Evolutionary conservation across 2,888 invertebrate genomes (phyloP).

Genomic region (Clusia tigrina): DNA sequence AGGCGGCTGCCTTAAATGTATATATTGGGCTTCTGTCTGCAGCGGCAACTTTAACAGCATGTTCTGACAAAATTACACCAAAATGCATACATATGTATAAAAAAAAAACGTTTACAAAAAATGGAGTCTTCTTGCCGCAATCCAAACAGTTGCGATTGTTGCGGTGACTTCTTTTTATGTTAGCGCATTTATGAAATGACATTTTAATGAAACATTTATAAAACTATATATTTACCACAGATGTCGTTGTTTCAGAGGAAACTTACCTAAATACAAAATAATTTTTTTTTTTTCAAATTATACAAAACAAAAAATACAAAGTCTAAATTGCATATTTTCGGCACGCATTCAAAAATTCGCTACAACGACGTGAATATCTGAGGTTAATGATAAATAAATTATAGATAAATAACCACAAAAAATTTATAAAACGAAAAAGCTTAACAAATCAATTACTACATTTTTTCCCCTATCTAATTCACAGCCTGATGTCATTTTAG

Average conservation of each 20-base stretch:
- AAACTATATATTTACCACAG: no score
- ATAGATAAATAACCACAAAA: no score
- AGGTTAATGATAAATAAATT: background rate
- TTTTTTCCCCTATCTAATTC: no score
- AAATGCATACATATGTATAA: no score
- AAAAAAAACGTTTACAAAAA: background rate
- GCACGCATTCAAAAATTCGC: background rate
- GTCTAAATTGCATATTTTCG: background rate
- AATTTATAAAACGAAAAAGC: no score
- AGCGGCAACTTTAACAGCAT: no score
- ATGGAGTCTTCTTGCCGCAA: background rate
- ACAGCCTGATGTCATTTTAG: no score
- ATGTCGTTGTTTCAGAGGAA: no score
- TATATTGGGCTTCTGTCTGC: no score
- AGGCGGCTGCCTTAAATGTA: conserved; percentile 12
- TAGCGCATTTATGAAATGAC: conserved; percentile 21
- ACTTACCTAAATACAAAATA: no score
- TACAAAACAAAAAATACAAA: background rate
- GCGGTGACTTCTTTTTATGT: background rate
- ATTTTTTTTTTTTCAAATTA: background rate
- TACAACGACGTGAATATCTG: background rate
- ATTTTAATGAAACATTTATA: conserved; percentile 12
- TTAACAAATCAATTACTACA: no score
- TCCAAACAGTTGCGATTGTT: background rate
- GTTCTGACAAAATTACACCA: no score